phyloP scores from a whole-genome alignment of 2,888 invertebrate species.

The Diarsia brunnea region DNA sequence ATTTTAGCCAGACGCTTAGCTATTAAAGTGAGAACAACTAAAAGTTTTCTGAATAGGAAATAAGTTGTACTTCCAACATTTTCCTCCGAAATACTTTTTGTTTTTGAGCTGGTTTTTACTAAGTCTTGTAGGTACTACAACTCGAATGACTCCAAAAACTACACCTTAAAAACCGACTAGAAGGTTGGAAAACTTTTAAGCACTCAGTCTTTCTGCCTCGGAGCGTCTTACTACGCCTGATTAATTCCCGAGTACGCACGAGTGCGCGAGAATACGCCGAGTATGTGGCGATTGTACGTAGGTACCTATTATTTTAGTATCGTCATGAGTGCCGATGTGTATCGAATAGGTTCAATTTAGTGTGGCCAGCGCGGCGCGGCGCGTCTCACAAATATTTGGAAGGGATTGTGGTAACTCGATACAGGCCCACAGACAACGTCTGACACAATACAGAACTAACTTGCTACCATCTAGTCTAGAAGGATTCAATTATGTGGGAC shows the following conservation, averaged over 20 bases:
- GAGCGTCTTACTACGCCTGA: not conserved
- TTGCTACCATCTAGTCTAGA: not conserved
- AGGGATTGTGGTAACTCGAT: conserved; percentile 23
- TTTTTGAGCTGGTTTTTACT: not conserved
- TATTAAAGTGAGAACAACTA: conserved; percentile 9
- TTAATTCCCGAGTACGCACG: not conserved
- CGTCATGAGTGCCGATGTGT: not conserved
- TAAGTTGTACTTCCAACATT: conserved; percentile 1
- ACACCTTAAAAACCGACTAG: not conserved
- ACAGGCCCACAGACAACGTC: not conserved
- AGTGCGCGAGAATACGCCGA: not conserved
- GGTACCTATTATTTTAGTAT: conserved; percentile 5
- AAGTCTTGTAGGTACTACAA: conserved; percentile 4
- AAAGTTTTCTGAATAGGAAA: conserved; percentile 14
- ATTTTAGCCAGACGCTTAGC: not conserved
- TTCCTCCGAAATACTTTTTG: not conserved
- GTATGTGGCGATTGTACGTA: not conserved
- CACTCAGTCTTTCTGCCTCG: not conserved
- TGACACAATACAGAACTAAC: not conserved
- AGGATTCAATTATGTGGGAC: not conserved
- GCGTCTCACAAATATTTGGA: conserved; percentile 37
- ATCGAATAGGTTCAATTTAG: conserved; percentile 15
- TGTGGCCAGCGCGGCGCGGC: not conserved
- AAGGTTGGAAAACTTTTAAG: conserved; percentile 11
- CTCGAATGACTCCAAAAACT: not conserved